phyloP scores from a whole-genome alignment of 2,113 vertebrate genomes.

The Paedocypris sp. region DNA sequence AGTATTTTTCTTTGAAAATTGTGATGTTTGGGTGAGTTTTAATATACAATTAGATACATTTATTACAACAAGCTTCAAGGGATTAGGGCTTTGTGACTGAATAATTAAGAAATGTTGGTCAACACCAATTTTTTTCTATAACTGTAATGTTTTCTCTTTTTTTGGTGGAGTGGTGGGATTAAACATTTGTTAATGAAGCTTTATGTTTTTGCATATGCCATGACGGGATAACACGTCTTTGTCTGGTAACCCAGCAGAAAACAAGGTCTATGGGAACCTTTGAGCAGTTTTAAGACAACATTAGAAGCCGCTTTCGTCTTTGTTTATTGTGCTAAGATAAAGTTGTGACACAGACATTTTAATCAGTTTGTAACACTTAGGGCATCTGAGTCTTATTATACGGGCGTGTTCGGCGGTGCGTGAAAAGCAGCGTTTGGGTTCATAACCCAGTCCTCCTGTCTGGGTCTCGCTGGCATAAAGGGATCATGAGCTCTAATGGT shows the following conservation, averaged over 20 bases:
- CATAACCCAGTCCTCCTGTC: constrained; percentile 28
- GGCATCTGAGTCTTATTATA: constrained; percentile 53
- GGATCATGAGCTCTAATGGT: constrained; percentile 56
- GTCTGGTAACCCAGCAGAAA: neutral
- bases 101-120: neutral
- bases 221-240: neutral
- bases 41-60: too few relatives aligned
- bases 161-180: too few relatives aligned
- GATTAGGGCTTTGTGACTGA: too few relatives aligned
- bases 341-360: constrained; percentile 53
- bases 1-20: too few relatives aligned
- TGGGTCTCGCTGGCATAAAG: constrained; percentile 29
- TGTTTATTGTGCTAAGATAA: constrained; percentile 55
- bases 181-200: neutral
- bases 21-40: too few relatives aligned
- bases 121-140: neutral
- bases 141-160: neutral
- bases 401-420: constrained; percentile 50
- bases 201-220: neutral
- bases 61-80: too few relatives aligned
- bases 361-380: constrained; percentile 59
- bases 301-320: constrained; percentile 11
- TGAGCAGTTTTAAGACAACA: neutral
- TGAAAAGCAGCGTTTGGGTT: constrained; percentile 54
- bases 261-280: constrained; percentile 4